phyloP scores from a whole-genome alignment of 2,888 invertebrate species.

The Aphrophora alni region DNA sequence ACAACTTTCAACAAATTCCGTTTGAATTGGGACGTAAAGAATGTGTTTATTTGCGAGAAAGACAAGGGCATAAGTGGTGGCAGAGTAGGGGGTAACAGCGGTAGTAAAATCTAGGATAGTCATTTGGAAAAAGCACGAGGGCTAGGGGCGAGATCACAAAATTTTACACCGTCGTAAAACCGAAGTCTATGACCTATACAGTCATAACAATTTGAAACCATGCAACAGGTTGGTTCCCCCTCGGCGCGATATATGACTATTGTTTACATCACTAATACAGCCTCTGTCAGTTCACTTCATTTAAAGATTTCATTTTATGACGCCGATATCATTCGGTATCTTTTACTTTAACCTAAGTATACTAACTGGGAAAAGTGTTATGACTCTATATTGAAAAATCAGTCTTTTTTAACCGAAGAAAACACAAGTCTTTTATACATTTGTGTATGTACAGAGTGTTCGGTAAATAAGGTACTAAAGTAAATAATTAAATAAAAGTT shows the following conservation, averaged over 20 bases:
- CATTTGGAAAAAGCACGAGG: constrained; percentile 27
- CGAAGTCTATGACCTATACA: constrained; percentile 37
- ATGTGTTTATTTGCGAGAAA: constrained; percentile 33
- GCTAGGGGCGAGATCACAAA: constrained; percentile 32
- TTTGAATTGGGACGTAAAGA: background rate
- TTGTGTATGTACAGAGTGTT: too few relatives aligned
- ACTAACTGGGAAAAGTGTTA: too few relatives aligned
- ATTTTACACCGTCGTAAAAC: constrained; percentile 37
- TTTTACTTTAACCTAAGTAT: too few relatives aligned
- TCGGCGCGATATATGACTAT: background rate
- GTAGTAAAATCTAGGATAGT: constrained; percentile 33
- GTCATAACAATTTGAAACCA: constrained; percentile 34
- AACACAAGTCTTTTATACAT: too few relatives aligned
- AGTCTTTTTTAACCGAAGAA: too few relatives aligned
- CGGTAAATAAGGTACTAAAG: too few relatives aligned
- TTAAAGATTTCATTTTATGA: background rate
- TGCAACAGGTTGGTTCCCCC: constrained; percentile 27
- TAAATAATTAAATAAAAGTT: too few relatives aligned
- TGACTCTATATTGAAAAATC: too few relatives aligned
- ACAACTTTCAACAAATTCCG: background rate
- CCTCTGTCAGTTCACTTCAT: constrained; percentile 2
- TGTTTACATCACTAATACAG: constrained; percentile 7
- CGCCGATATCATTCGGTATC: background rate
- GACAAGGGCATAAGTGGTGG: constrained; percentile 22
- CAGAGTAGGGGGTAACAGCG: background rate